These are phyloP conservation scores for Dromococcyx pavoninus DNA, from an alignment of 2,797 vertebrate species.

Conservation along the genomic window DNA sequence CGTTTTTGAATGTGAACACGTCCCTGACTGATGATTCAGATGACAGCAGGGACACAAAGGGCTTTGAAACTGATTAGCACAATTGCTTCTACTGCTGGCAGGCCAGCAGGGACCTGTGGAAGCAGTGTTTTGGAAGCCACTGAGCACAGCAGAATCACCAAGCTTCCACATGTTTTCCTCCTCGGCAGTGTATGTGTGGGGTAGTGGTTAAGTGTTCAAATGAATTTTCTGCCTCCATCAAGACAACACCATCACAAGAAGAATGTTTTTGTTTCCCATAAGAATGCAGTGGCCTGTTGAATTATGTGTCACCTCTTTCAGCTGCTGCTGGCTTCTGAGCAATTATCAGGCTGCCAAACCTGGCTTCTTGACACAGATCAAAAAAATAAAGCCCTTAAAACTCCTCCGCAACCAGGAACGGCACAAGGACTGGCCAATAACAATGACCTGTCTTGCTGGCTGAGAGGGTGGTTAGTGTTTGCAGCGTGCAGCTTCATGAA, in stretches of 20 bases:
- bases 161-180: fast-evolving
- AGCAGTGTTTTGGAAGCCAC: neutral
- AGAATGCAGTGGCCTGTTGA: neutral
- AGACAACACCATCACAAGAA: neutral
- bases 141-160: neutral
- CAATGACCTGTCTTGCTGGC: neutral
- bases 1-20: neutral
- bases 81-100: neutral
- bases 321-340: neutral
- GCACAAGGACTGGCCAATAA: neutral
- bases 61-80: neutral
- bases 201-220: neutral
- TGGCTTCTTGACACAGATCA: neutral
- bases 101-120: neutral
- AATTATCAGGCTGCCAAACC: neutral
- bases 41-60: neutral
- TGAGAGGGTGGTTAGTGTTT: neutral
- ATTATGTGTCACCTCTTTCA: neutral
- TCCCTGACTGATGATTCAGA: neutral
- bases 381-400: neutral
- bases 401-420: neutral
- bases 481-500: neutral
- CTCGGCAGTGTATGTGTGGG: fast-evolving
- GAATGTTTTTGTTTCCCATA: conserved; percentile 32
- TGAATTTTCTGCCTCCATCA: neutral